These are phyloP conservation scores for Craterocephalus amniculus DNA, from an alignment of 2,797 vertebrate species.

Conservation along the genomic window DNA sequence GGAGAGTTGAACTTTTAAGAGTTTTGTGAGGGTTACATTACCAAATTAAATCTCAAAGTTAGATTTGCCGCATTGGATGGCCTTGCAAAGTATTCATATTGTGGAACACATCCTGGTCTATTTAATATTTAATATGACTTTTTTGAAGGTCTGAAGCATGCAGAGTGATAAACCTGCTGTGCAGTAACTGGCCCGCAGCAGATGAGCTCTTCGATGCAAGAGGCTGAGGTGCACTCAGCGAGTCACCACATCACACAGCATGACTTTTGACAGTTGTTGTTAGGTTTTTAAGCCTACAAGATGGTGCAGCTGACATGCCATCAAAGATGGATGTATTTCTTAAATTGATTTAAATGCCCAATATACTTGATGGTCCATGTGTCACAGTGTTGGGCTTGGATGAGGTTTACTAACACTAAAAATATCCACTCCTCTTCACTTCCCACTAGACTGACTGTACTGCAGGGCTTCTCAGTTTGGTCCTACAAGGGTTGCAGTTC, in stretches of 20 bases:
- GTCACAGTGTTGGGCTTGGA: neutral
- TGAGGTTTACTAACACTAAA: neutral
- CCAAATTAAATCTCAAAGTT: neutral
- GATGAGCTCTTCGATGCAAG: too few relatives aligned
- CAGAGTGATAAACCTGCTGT: neutral
- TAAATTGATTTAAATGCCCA: neutral
- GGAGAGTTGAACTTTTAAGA: neutral
- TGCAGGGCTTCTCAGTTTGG: too few relatives aligned
- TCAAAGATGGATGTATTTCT: neutral
- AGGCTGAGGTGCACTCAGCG: neutral
- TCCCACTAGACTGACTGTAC: constrained; percentile 15
- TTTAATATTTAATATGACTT: neutral
- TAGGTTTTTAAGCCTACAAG: neutral
- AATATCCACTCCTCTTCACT: too few relatives aligned
- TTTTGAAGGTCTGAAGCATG: neutral
- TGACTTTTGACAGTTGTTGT: neutral
- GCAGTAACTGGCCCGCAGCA: neutral
- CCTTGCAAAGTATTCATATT: neutral
- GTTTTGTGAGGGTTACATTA: neutral
- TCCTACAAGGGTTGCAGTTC: too few relatives aligned
- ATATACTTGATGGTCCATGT: neutral
- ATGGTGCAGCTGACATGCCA: neutral
- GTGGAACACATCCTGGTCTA: neutral
- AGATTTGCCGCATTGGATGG: neutral
- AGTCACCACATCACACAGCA: neutral